Evolutionary conservation across 1,140 invertebrate species (phyloP).

Genomic region (Globodera rostochiensis): DNA sequence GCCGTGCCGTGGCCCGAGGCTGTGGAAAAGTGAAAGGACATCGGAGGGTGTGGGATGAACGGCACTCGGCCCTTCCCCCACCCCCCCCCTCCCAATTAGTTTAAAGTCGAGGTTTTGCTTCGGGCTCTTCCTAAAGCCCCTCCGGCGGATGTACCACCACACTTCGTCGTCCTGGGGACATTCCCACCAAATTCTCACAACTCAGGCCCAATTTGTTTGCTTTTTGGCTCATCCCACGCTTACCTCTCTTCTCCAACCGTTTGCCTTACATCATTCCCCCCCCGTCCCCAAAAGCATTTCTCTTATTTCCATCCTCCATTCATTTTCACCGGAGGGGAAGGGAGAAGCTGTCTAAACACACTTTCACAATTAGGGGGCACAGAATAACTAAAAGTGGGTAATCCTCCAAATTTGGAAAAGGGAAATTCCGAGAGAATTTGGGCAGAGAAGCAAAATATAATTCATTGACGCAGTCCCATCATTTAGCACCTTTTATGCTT

Average conservation of each 20-base stretch:
- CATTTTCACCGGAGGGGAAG: neutral
- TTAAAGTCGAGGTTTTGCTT: slow-evolving; percentile 1
- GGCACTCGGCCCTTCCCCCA: neutral
- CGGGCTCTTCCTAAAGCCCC: neutral
- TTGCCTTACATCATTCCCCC: slow-evolving; percentile 8
- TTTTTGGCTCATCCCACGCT: slow-evolving; percentile 16
- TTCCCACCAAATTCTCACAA: neutral
- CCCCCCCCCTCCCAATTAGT: neutral
- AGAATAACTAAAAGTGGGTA: slow-evolving; percentile 6
- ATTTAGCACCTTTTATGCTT: neutral
- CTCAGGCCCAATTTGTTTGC: neutral
- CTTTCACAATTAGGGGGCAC: neutral
- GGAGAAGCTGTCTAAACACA: slow-evolving; percentile 11
- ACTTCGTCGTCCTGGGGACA: neutral
- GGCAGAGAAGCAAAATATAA: neutral
- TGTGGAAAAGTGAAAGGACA: neutral
- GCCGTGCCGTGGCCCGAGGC: neutral
- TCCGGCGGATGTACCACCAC: neutral
- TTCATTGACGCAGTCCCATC: neutral
- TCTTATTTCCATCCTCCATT: neutral
- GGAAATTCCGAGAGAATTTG: neutral
- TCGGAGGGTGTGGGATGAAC: neutral
- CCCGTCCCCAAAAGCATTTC: neutral
- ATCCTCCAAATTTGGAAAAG: slow-evolving; percentile 7
- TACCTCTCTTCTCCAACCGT: slow-evolving; percentile 3